Evolutionary conservation across 2,888 invertebrate genomes (phyloP).

Genomic region (Hemistola chrysoprasaria): DNA sequence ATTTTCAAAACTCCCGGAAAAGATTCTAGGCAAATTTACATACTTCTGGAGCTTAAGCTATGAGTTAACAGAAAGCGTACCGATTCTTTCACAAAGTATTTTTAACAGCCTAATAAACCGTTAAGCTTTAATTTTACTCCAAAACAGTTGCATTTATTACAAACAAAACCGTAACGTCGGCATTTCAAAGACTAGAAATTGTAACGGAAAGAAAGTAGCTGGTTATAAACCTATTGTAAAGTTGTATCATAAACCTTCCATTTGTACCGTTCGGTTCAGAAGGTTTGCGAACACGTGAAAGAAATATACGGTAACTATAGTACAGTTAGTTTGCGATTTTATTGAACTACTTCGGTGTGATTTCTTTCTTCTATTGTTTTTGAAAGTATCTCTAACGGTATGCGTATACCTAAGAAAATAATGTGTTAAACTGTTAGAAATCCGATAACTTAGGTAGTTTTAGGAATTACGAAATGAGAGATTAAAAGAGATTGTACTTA

Average conservation of each 20-base stretch:
- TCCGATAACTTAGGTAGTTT: too few species aligned
- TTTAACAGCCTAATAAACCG: too few species aligned
- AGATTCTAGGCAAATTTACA: too few species aligned
- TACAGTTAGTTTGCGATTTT: constrained; percentile 26
- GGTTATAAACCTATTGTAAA: constrained; percentile 43
- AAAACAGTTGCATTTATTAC: constrained; percentile 25
- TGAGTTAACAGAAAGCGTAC: too few species aligned
- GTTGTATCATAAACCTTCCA: constrained; percentile 48
- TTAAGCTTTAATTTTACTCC: too few species aligned
- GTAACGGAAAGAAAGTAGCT: constrained; percentile 72
- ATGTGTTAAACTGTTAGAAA: too few species aligned
- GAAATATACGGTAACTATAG: constrained; percentile 30
- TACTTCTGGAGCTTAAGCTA: too few species aligned
- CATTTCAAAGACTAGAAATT: constrained; percentile 62
- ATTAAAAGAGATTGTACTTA: too few species aligned
- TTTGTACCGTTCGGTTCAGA: constrained; percentile 39
- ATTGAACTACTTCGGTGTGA: constrained; percentile 30
- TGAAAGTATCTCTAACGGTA: constrained; percentile 8
- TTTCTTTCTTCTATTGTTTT: constrained; percentile 15
- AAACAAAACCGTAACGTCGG: constrained; percentile 51
- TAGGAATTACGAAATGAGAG: too few species aligned
- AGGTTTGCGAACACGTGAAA: constrained; percentile 26
- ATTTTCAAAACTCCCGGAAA: too few species aligned
- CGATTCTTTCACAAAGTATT: too few species aligned
- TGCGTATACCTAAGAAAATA: neutral